Percentiles rank a stretch among this genome's conserved stretches.
phyloP scores from a whole-genome alignment of 2,888 invertebrate genomes.

The Callinectes sapidus region DNA sequence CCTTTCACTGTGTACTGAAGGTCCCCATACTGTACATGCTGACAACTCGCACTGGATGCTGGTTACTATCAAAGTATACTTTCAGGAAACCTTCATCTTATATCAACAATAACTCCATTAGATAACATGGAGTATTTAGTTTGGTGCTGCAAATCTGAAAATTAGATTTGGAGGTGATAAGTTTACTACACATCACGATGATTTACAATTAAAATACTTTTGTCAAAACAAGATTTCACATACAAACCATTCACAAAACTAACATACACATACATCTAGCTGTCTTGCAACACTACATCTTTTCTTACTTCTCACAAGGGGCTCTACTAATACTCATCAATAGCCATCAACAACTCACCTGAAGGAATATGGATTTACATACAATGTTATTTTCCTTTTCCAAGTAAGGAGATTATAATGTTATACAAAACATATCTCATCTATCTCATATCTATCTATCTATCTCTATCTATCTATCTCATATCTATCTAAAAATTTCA shows the following conservation, averaged over 20 bases:
- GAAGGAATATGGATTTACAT: too few species aligned
- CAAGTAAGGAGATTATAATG: too few species aligned
- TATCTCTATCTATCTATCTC: too few species aligned
- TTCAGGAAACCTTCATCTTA: neutral
- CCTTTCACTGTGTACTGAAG: neutral
- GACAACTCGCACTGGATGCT: neutral
- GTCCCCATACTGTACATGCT: neutral
- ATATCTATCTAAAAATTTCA: too few species aligned
- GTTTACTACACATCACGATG: neutral
- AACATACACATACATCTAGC: neutral
- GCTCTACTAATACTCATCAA: too few species aligned
- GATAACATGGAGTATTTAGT: neutral
- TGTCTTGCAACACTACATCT: neutral
- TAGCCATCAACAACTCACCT: too few species aligned
- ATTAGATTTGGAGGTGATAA: neutral
- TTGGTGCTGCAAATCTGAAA: neutral
- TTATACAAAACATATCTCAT: too few species aligned
- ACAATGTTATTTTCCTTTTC: too few species aligned
- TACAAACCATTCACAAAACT: neutral
- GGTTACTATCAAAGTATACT: neutral
- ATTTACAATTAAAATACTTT: neutral
- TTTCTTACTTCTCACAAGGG: too few species aligned
- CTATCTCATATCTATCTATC: too few species aligned
- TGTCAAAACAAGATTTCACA: neutral
- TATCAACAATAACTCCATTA: neutral